A percentile compares a stretch with the other conserved stretches of the same genome.
These are phyloP conservation scores for Asbolus verrucosus DNA, from an alignment of 1,140 invertebrate genomes.

Conservation along the genomic window DNA sequence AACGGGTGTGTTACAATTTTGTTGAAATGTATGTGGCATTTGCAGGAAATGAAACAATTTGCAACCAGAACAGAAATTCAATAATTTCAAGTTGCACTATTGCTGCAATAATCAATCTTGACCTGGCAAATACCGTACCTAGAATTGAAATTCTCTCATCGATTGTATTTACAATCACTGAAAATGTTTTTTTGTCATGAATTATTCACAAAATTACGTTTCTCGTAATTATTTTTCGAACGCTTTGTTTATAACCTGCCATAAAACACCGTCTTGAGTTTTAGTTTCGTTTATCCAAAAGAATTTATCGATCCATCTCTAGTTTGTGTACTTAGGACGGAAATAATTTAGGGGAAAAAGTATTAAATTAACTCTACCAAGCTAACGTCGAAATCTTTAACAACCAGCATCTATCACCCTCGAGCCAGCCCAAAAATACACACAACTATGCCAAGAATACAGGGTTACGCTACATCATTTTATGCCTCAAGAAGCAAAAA, in stretches of 20 bases:
- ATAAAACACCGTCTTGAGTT: neutral
- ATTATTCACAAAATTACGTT: neutral
- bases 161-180: neutral
- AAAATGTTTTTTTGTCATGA: neutral
- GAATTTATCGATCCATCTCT: neutral
- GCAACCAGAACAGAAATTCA: neutral
- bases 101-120: neutral
- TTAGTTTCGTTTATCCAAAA: neutral
- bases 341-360: too few relatives aligned
- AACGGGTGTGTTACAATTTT: neutral
- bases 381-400: too few relatives aligned
- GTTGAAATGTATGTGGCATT: neutral
- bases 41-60: slow-evolving; percentile 1
- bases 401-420: too few relatives aligned
- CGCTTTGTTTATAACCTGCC: neutral
- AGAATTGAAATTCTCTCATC: too few relatives aligned
- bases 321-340: neutral
- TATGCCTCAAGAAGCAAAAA: too few relatives aligned
- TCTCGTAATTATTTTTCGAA: neutral
- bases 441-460: too few relatives aligned
- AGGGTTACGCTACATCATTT: too few relatives aligned
- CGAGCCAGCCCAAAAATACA: too few relatives aligned
- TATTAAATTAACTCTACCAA: too few relatives aligned
- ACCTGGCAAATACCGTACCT: too few relatives aligned
- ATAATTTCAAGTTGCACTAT: neutral